Evolutionary conservation across 2,797 vertebrate species (phyloP).

Genomic region (Ptychobarbus kaznakovi): DNA sequence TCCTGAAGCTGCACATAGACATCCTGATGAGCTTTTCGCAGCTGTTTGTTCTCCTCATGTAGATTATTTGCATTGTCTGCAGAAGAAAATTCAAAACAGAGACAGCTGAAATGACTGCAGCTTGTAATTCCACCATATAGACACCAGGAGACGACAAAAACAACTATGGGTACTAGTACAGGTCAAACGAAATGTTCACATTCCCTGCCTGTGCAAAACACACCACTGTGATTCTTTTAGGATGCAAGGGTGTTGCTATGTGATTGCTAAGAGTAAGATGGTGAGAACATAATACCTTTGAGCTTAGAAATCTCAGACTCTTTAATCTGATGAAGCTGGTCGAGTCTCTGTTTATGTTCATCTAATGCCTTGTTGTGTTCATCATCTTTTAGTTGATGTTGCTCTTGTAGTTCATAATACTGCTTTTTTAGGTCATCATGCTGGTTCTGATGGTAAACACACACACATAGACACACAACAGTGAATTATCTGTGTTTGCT

Average conservation of each 20-base stretch:
- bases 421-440: slow-evolving; percentile 95
- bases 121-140: not conserved
- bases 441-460: slow-evolving; percentile 84
- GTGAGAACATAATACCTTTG: slow-evolving; percentile 82
- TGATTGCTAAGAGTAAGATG: not conserved
- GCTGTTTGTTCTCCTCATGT: slow-evolving; percentile 92
- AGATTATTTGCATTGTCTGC: slow-evolving; percentile 90
- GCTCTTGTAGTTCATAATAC: slow-evolving; percentile 88
- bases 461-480: not conserved
- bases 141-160: not conserved
- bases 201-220: not conserved
- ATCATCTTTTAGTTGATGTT: slow-evolving; percentile 87
- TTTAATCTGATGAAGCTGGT: slow-evolving; percentile 88
- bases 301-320: slow-evolving; percentile 88
- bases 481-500: not conserved
- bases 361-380: slow-evolving; percentile 86
- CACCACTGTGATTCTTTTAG: not conserved
- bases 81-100: not conserved
- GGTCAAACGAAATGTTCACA: not conserved
- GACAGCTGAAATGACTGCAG: not conserved
- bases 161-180: not conserved
- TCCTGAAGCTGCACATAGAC: slow-evolving; percentile 94
- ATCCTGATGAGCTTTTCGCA: slow-evolving; percentile 95
- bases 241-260: not conserved
- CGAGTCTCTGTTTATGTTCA: slow-evolving; percentile 86